Percentiles rank a stretch among this genome's conserved stretches.
These are phyloP conservation scores for Odontamblyopus rebecca DNA, from an alignment of 2,797 vertebrate species.

Conservation along the genomic window DNA sequence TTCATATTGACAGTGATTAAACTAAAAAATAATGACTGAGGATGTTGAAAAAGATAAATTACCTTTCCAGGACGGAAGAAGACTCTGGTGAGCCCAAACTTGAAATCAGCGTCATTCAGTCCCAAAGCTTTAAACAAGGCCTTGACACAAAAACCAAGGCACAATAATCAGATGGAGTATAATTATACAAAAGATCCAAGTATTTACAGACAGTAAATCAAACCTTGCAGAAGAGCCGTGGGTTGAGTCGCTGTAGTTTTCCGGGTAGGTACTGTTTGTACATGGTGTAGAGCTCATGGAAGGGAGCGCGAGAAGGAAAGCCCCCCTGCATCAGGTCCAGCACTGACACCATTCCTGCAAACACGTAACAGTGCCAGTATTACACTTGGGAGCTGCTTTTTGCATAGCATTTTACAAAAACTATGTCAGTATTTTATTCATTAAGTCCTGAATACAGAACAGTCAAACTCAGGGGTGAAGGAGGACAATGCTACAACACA, in stretches of 20 bases:
- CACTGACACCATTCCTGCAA: slow-evolving; percentile 95
- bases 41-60: background rate
- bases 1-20: background rate
- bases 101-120: slow-evolving; percentile 94
- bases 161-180: slow-evolving; percentile 6
- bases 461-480: too few species aligned
- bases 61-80: slow-evolving; percentile 99
- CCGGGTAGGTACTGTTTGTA: slow-evolving; percentile 95
- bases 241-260: slow-evolving; percentile 91
- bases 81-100: slow-evolving; percentile 96
- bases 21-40: background rate
- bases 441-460: too few species aligned
- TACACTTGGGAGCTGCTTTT: background rate
- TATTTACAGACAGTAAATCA: background rate
- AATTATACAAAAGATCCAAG: background rate
- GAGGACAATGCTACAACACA: background rate
- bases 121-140: slow-evolving; percentile 98
- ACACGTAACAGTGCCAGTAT: slow-evolving; percentile 1
- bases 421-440: background rate
- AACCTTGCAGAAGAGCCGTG: slow-evolving; percentile 98
- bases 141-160: slow-evolving; percentile 66
- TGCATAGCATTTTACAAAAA: background rate
- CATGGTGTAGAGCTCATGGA: slow-evolving; percentile 99
- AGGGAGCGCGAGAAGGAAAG: slow-evolving; percentile 95
- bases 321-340: slow-evolving; percentile 98